Conservation (phyloP, 2,113 vertebrate species). For the Xenus cinereus region DNA sequence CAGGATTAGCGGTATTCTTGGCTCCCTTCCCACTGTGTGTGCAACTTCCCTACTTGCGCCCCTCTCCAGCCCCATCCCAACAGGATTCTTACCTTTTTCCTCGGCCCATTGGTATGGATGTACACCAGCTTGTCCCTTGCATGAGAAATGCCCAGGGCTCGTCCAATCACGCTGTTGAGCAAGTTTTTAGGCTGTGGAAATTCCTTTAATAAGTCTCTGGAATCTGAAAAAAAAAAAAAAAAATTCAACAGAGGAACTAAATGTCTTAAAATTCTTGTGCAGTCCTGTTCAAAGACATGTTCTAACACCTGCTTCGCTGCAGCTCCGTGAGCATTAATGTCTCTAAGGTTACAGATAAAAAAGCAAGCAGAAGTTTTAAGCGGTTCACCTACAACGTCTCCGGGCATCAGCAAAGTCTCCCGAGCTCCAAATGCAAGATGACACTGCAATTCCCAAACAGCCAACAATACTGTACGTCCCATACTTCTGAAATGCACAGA, state of each 20-base stretch:
- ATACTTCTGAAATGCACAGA: accelerated
- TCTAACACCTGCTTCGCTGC: background rate
- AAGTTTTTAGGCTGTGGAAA: slow-evolving; percentile 91
- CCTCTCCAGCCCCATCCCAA: background rate
- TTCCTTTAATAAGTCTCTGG: slow-evolving; percentile 80
- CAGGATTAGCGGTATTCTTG: background rate
- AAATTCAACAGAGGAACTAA: background rate
- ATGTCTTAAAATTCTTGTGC: background rate
- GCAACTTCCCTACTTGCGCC: background rate
- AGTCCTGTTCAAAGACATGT: background rate
- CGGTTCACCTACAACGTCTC: background rate
- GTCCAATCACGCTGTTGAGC: slow-evolving; percentile 82
- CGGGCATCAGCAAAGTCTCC: background rate
- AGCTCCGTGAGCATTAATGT: accelerated
- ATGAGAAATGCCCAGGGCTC: slow-evolving; percentile 83
- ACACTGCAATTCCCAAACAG: background rate
- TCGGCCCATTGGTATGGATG: slow-evolving; percentile 80
- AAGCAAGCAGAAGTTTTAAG: background rate
- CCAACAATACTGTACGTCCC: background rate
- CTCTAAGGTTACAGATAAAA: background rate
- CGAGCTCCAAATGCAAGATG: background rate
- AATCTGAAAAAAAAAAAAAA: slow-evolving; percentile 45
- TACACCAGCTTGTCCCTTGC: slow-evolving; percentile 86
- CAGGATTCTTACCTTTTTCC: slow-evolving; percentile 80
- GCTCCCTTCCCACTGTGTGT: background rate